phyloP scores from a whole-genome alignment of 2,113 vertebrate genomes.

The Turdus rufiventris region DNA sequence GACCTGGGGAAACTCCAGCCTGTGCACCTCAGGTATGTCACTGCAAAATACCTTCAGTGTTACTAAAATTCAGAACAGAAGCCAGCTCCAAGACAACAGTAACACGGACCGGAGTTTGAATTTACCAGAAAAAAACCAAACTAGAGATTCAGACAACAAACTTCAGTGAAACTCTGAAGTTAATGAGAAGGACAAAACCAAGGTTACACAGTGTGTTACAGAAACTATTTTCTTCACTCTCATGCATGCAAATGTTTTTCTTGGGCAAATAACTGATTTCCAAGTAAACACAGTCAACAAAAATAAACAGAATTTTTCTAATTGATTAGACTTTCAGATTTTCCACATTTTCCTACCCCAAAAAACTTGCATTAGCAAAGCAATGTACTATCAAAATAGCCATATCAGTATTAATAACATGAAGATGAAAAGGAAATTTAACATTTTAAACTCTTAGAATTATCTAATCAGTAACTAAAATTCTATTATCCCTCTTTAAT shows the following conservation, averaged over 20 bases:
- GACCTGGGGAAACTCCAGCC: neutral
- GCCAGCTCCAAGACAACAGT: neutral
- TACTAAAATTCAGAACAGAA: neutral
- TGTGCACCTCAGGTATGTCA: neutral
- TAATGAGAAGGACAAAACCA: neutral
- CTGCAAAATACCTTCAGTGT: neutral
- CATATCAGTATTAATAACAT: constrained; percentile 55
- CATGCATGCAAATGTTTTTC: neutral
- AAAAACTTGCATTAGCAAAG: constrained; percentile 33
- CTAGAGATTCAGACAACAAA: neutral
- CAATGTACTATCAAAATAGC: constrained; percentile 32
- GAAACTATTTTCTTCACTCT: neutral
- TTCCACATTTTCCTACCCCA: neutral
- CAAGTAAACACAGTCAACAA: constrained; percentile 17
- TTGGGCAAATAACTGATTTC: neutral
- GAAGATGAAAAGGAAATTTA: constrained; percentile 48
- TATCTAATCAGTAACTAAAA: constrained; percentile 70
- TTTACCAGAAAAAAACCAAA: neutral
- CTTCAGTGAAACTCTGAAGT: neutral
- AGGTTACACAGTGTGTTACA: neutral
- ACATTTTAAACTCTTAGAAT: constrained; percentile 52
- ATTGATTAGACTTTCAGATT: constrained; percentile 3
- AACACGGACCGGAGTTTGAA: neutral
- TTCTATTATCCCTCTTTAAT: constrained; percentile 65
- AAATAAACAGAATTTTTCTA: constrained; percentile 23